Evolutionary conservation across 2,888 invertebrate genomes (phyloP).

Genomic region (Cinara cedri): DNA sequence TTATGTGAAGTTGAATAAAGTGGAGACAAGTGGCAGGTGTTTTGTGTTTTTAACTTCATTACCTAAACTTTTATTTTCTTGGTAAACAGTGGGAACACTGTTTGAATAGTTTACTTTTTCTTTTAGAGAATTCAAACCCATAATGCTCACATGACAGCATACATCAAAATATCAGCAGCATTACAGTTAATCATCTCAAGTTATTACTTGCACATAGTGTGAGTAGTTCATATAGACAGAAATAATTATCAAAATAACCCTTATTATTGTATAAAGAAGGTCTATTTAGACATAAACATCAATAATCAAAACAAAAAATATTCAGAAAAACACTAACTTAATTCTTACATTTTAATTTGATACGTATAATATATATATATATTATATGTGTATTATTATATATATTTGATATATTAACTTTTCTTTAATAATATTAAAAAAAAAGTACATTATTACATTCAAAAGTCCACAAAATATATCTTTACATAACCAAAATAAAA

Average conservation of each 20-base stretch:
- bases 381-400: slow-evolving; percentile 24
- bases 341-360: slow-evolving; percentile 17
- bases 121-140: too few relatives aligned
- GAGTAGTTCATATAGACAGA: too few relatives aligned
- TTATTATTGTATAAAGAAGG: slow-evolving; percentile 15
- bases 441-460: slow-evolving; percentile 53
- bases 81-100: too few relatives aligned
- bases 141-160: too few relatives aligned
- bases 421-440: slow-evolving; percentile 47
- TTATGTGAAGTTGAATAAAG: too few relatives aligned
- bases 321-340: slow-evolving; percentile 3
- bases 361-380: slow-evolving; percentile 14
- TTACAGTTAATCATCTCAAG: too few relatives aligned
- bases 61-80: too few relatives aligned
- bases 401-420: slow-evolving; percentile 37
- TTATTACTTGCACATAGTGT: too few relatives aligned
- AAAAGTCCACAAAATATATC: slow-evolving; percentile 55
- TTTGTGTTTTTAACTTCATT: too few relatives aligned
- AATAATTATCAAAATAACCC: background rate
- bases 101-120: too few relatives aligned
- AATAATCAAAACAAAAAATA: slow-evolving; percentile 20
- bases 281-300: slow-evolving; percentile 37
- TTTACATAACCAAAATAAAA: slow-evolving; percentile 54
- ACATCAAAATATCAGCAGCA: too few relatives aligned
- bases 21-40: too few relatives aligned